Conservation (phyloP, 2,797 vertebrate genomes). For the Tenualosa thibaudeaui region DNA sequence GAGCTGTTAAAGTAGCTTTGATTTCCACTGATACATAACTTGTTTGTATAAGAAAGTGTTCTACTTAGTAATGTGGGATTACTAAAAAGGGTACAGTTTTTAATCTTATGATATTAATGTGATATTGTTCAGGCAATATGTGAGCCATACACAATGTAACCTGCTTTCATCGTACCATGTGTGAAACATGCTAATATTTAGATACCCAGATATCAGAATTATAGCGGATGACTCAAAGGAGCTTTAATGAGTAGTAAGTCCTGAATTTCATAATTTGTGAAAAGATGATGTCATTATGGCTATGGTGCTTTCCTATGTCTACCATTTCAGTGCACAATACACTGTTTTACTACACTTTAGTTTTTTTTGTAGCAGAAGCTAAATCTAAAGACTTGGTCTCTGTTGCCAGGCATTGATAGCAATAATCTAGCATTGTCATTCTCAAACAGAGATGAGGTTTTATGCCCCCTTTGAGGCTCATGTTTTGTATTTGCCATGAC, state of each 20-base stretch:
- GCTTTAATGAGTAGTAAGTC: neutral
- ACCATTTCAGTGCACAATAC: neutral
- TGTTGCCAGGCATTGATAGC: neutral
- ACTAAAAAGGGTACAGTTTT: neutral
- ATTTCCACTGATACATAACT: too few species aligned
- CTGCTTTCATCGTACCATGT: constrained; percentile 4
- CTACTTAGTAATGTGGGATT: neutral
- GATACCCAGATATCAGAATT: neutral
- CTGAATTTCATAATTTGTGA: neutral
- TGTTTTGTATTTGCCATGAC: neutral
- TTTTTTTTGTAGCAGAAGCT: neutral
- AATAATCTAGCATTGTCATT: constrained; percentile 4
- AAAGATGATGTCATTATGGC: neutral
- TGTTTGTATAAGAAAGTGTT: too few species aligned
- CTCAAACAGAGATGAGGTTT: neutral
- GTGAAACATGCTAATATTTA: neutral
- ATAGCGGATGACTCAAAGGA: neutral
- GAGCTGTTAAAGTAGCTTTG: too few species aligned
- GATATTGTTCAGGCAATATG: neutral
- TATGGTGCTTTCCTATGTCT: neutral
- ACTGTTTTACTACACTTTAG: neutral
- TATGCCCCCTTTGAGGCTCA: neutral
- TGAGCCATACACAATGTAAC: neutral
- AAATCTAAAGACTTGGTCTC: neutral
- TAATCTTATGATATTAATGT: neutral